Evolutionary conservation across 2,888 invertebrate genomes (phyloP), one percentile per base, ranked within the genome.

Genomic region (Drosophila austrosaltans): DNA sequence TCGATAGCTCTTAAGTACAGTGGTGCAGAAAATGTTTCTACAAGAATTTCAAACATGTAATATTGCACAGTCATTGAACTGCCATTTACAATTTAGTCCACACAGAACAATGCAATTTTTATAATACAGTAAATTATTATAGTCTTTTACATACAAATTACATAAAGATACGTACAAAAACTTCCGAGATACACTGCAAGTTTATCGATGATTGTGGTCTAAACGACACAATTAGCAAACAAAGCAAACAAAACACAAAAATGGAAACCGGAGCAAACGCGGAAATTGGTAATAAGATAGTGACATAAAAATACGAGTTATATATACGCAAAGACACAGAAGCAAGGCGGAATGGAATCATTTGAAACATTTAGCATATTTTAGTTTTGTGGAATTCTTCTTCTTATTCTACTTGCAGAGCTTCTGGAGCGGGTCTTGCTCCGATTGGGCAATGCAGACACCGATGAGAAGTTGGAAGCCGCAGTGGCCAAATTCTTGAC

Each of bases 341-440:
- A 48, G 20, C 20, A 8, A 53, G 48, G 2, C 4, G 22, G 10
- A 39, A 25, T 20, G 4, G 4, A 48, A 10, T 5, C 7, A 8
- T 10, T 54, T 0, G 5, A 32, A n/a, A 70, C 54, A 32, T 20
- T 25, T 2, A 1, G 3, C 36, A 36, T 36, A 8, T 58, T 48
- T 48, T 8, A 20, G 48, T 48, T 48, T 6, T 3, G 25, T 12
- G 12, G 44, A 2, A 20, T 39, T 39, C 20, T 25, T 60, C 22
- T 20, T 20, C 32, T 59, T 44, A 10, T 61, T 58, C 10, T 39
- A 44, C n/a, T 65, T 61, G 10, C 88, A 97, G 97, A 96, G 92
- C 94, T 98, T 60, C 93, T 98, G 90, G 98, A 98, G 92, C 94
- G 98, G 78, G 98, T 98, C 12, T 96, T 98, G 89, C 93, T 98